Evolutionary conservation across 2,797 vertebrate species (phyloP).

Genomic region (Scyliorhinus canicula): DNA sequence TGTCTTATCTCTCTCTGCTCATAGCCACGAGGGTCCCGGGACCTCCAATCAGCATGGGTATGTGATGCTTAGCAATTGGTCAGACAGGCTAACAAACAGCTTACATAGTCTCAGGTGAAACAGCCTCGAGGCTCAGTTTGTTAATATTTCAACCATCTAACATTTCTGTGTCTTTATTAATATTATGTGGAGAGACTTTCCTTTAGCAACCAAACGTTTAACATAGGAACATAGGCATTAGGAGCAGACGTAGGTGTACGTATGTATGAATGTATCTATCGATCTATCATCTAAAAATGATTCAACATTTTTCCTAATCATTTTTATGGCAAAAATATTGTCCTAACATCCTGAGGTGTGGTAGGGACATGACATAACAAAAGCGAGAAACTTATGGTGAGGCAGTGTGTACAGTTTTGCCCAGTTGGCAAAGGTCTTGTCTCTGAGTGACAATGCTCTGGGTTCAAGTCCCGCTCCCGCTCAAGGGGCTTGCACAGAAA

Average conservation of each 20-base stretch:
- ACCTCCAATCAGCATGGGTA: neutral
- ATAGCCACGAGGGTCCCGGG: neutral
- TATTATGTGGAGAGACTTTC: neutral
- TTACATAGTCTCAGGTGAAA: neutral
- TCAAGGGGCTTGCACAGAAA: no score
- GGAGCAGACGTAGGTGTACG: no score
- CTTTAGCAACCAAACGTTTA: neutral
- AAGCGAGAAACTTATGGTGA: neutral
- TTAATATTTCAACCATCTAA: neutral
- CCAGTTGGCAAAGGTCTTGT: no score
- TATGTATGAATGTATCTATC: no score
- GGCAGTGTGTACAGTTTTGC: neutral
- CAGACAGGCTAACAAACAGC: neutral
- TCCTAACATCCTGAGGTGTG: neutral
- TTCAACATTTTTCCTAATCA: neutral
- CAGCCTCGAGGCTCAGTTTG: neutral
- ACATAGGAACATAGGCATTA: no score
- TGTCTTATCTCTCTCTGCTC: neutral
- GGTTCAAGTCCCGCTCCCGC: no score
- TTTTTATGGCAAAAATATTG: neutral
- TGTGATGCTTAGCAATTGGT: neutral
- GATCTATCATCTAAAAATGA: no score
- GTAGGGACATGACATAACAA: neutral
- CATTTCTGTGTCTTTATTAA: neutral
- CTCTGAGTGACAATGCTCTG: no score